Evolutionary conservation across 2,113 vertebrate genomes (phyloP), one percentile per base, ranked within the genome.

Genomic region (Brachypteracias leptosomus): DNA sequence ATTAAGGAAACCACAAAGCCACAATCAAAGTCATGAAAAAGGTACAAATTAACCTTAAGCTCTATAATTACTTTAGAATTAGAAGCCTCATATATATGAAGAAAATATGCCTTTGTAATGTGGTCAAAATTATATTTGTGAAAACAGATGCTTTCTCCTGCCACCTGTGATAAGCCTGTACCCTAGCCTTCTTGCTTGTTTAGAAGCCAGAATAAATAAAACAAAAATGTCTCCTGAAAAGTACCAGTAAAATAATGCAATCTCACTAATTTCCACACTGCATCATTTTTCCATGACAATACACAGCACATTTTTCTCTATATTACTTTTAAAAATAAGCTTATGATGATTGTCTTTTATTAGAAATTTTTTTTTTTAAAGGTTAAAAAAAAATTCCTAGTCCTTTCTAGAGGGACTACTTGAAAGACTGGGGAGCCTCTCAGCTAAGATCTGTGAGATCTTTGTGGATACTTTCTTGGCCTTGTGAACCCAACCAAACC

Each of bases 181-280:
- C 31, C 54, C 11, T 7, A 93, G 63, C 20, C 46, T 88, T 91
- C 58, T 75, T 91, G 81, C 84, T 84, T 96, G 65, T 40, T 51
- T 94, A 81, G 68, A 90, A 95, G 88, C 54, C 65, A 91, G 95
- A 90, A 97, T 87, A 97, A 98, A 97, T 95, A 94, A 93, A 97
- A 36, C 26, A 93, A 90, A 95, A 92, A 66, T 12, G 2, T 76
- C 49, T 91, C 40, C 46, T 85, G 79, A 92, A 96, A 96, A 82
- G 4, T 67, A 52, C 14, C 33, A 58, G 59, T 59, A 79, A 91
- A 93, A 87, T 88, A 93, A 76, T 59, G n/a, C 25, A 73, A 40
- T 15, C 88, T 92, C 59, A 89, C 96, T 97, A 74, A 90, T 95
- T 94, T 96, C 94, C 75, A 90, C 91, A 47, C 20, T 24, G 38